Percentiles rank a stretch among this genome's conserved stretches.
Conservation (phyloP, 2,113 vertebrate genomes). For the Carassius gibelio region DNA sequence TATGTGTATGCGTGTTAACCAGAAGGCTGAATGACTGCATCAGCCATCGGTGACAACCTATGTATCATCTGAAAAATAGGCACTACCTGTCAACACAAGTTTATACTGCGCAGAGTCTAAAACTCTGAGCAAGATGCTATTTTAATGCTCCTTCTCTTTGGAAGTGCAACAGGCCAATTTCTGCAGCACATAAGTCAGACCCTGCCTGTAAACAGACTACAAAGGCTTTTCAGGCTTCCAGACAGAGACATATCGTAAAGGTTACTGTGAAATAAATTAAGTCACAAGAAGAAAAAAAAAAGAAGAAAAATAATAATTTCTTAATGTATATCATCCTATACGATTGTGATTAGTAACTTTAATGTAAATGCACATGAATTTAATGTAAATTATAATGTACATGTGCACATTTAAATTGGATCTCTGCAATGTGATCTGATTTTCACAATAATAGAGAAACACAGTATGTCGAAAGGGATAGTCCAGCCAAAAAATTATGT, state of each 20-base stretch:
- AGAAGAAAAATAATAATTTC: neutral
- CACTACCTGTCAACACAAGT: slow-evolving; percentile 47
- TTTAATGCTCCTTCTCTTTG: slow-evolving; percentile 46
- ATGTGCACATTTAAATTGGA: too few relatives aligned
- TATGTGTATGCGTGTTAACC: neutral
- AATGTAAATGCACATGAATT: too few relatives aligned
- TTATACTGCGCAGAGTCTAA: slow-evolving; percentile 53
- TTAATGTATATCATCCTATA: neutral
- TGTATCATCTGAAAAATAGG: slow-evolving; percentile 48
- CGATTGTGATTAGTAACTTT: neutral
- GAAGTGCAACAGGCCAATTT: slow-evolving; percentile 54
- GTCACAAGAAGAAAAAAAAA: neutral
- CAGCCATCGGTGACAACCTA: slow-evolving; percentile 48
- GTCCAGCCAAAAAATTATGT: too few relatives aligned
- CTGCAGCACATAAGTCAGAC: slow-evolving; percentile 48
- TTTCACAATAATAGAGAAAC: too few relatives aligned
- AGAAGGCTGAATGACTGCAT: slow-evolving; percentile 49
- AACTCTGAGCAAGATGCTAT: slow-evolving; percentile 54
- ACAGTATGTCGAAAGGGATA: too few relatives aligned
- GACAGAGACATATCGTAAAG: slow-evolving; percentile 19
- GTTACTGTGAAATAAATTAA: slow-evolving; percentile 9
- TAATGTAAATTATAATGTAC: neutral
- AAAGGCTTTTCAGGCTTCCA: slow-evolving; percentile 30
- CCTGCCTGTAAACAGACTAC: slow-evolving; percentile 41
- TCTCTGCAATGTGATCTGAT: too few relatives aligned